These are phyloP conservation scores for Eidolon helvum DNA, from an alignment of 2,113 vertebrate genomes.

Conservation along the genomic window DNA sequence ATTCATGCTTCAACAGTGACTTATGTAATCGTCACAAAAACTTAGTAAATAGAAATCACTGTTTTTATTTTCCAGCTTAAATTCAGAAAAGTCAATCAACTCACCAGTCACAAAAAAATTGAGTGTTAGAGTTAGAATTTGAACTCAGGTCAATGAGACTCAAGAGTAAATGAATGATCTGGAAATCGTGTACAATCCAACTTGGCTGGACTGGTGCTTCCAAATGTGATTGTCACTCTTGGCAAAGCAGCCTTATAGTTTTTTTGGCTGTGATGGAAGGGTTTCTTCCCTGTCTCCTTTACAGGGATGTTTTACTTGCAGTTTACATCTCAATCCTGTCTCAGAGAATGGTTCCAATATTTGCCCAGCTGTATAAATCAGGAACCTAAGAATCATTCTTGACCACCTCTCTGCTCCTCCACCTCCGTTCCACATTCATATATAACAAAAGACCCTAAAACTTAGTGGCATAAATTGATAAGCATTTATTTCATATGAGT, in stretches of 20 bases:
- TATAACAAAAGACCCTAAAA: not conserved
- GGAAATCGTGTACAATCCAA: not conserved
- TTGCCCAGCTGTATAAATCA: not conserved
- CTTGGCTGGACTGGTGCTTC: not conserved
- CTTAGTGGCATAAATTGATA: not conserved
- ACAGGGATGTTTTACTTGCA: not conserved
- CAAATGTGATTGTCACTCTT: not conserved
- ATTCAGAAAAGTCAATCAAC: not conserved
- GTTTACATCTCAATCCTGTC: not conserved
- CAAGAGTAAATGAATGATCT: not conserved
- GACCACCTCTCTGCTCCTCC: not conserved
- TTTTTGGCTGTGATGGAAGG: not conserved
- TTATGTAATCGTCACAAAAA: not conserved
- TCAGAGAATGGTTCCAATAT: not conserved
- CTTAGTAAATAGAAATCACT: not conserved
- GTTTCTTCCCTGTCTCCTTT: not conserved
- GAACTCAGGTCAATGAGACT: not conserved
- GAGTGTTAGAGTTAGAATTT: not conserved
- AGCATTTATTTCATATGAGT: not conserved
- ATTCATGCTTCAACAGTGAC: not conserved
- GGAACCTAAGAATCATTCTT: not conserved
- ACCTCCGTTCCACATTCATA: not conserved
- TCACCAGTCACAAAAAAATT: not conserved
- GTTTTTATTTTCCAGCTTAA: not conserved
- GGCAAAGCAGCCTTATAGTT: not conserved